phyloP scores from a whole-genome alignment of 2,797 vertebrate species.

The Rhinella marina region DNA sequence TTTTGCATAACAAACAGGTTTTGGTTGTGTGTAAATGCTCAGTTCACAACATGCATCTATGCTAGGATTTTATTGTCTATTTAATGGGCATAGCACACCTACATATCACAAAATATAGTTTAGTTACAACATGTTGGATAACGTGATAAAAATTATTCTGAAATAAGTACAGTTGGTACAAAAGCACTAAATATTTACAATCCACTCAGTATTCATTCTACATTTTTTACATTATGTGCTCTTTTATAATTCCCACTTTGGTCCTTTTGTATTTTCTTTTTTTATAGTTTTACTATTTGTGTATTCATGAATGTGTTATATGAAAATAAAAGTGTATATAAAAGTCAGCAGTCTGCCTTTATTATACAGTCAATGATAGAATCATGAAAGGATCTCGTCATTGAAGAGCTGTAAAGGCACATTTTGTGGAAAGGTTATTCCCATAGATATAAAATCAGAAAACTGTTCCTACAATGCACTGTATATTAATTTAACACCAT shows the following conservation, averaged over 20 bases:
- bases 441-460: constrained; percentile 62
- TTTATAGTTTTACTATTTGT: constrained; percentile 67
- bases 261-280: constrained; percentile 69
- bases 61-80: constrained; percentile 27
- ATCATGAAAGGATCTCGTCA: constrained; percentile 61
- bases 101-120: constrained; percentile 44
- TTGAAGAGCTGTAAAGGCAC: constrained; percentile 62
- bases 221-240: constrained; percentile 68
- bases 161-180: constrained; percentile 76
- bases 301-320: constrained; percentile 64
- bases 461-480: constrained; percentile 57
- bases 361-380: constrained; percentile 63
- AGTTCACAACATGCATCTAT: constrained; percentile 27
- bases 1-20: constrained; percentile 13
- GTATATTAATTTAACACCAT: constrained; percentile 62
- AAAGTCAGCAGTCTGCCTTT: constrained; percentile 63
- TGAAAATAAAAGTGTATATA: constrained; percentile 64
- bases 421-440: constrained; percentile 62
- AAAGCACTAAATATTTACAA: constrained; percentile 80
- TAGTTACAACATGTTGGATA: constrained; percentile 47
- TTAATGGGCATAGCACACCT: constrained; percentile 38
- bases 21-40: constrained; percentile 19
- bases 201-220: constrained; percentile 72
- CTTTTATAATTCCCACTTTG: constrained; percentile 74
- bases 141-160: constrained; percentile 51